These are phyloP conservation scores for Esox masquinongy DNA, from an alignment of 2,797 vertebrate species.

Conservation along the genomic window DNA sequence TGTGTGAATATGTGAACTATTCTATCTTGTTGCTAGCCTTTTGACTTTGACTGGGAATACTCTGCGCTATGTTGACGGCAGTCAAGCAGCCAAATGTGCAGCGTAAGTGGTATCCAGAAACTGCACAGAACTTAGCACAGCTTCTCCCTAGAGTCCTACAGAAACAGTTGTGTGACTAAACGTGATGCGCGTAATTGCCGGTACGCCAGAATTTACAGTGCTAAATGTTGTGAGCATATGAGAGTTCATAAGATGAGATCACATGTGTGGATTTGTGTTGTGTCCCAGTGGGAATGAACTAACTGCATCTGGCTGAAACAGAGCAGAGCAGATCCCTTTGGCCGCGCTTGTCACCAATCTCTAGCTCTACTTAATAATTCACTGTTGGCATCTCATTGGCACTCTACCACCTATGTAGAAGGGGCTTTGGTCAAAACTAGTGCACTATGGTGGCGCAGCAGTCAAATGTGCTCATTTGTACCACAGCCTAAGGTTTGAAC, in stretches of 20 bases:
- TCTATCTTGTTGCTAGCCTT: background rate
- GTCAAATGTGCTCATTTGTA: too few species aligned
- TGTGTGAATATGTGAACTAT: background rate
- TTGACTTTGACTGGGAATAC: background rate
- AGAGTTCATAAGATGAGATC: constrained; percentile 10
- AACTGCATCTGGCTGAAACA: background rate
- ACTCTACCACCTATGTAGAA: too few species aligned
- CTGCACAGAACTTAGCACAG: background rate
- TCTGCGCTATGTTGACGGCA: background rate
- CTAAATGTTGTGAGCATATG: background rate
- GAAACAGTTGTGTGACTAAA: background rate
- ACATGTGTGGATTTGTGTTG: constrained; percentile 4
- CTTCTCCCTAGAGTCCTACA: background rate
- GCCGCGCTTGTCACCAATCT: background rate
- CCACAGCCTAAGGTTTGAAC: too few species aligned
- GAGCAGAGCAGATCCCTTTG: background rate
- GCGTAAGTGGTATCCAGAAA: background rate
- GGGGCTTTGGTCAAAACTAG: too few species aligned
- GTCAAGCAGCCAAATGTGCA: background rate
- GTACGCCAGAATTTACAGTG: background rate
- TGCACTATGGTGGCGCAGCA: too few species aligned
- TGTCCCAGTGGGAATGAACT: background rate
- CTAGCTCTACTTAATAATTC: background rate
- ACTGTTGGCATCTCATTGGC: too few species aligned
- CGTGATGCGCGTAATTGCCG: background rate